Base-by-base conservation (phyloP, 1,140 invertebrate genomes). In the Sipha flava region DNA sequence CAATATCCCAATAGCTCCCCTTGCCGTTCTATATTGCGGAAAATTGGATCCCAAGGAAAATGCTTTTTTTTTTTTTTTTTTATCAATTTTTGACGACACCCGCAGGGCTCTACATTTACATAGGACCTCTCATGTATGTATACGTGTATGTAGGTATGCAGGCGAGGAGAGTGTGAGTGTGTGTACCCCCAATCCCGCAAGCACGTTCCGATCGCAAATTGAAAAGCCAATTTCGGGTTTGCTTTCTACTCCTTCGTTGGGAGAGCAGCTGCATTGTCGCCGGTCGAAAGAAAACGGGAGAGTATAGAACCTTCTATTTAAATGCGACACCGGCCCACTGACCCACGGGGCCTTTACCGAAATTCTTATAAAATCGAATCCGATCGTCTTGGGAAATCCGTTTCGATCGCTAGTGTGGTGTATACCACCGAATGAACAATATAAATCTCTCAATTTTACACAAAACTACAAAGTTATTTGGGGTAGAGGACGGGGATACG, bases 11-110 rank as follows among this genome's bases (percentile, higher is more conserved):
- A 21, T 3, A 4, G 12, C 4, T 18, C 29, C 16, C 49, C 52
- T 52, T 59, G 14, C 5, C 16, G 52, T 52, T 43, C 34, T 66
- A 10, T 66, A 43, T 66, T 31, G 34, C 4, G 34, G 73, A 77
- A 77, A 77, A 77, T 77, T 77, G 73, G 52, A 77, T 77, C 37
- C 49, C 29, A 12, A 57, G 49, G 73, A 77, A 77, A 77, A 59
- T 59, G 52, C 40, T 57, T 54, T 73, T 73, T 40, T 52, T 72
- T 70, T 72, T 59, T 29, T 59, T 37, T 54, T 57, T 77, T 77
- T 77, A 77, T 77, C 52, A 77, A 77, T 77, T 77, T 77, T 77
- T 77, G 73, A 77, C 73, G 52, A 77, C 73, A 52, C 73, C 73
- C 73, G 73, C 52, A 59, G 73, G 73, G 52, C 49, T 77, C 52